A percentile compares a stretch with the other conserved stretches of the same genome.
Evolutionary conservation across 92 coral and sea anemone genomes (phyloP).

Genomic region (Zoanthus gigantus): DNA sequence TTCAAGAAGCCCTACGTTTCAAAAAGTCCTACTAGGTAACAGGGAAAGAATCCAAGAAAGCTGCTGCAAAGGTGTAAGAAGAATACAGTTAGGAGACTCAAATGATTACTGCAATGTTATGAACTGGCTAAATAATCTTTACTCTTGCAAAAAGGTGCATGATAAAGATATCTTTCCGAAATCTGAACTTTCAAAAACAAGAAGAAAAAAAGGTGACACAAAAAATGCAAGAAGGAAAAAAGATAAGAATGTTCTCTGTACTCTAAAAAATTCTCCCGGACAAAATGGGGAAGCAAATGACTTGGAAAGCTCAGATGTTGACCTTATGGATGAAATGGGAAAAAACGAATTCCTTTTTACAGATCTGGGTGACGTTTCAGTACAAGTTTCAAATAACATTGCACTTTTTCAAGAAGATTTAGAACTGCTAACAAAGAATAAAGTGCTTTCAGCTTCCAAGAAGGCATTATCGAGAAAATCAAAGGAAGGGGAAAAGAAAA

Average conservation of each 20-base stretch:
- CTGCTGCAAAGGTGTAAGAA: conserved; percentile 2
- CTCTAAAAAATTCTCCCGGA: background rate
- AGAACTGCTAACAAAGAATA: background rate
- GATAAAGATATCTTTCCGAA: conserved; percentile 53
- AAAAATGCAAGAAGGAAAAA: no score
- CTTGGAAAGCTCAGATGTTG: conserved; percentile 2
- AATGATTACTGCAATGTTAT: conserved; percentile 19
- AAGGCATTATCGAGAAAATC: conserved; percentile 8
- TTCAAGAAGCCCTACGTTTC: conserved; percentile 77
- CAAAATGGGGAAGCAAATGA: conserved; percentile 5
- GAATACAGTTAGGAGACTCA: conserved; percentile 47
- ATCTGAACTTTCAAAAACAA: conserved; percentile 24
- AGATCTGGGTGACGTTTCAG: conserved; percentile 20
- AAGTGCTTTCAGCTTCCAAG: background rate
- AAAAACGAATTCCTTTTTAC: conserved; percentile 17
- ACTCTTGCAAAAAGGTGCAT: conserved; percentile 38
- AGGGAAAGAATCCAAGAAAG: conserved; percentile 33
- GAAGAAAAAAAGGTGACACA: background rate
- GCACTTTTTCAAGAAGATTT: conserved; percentile 24
- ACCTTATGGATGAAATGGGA: background rate
- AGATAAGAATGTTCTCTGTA: background rate
- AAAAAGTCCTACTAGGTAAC: conserved; percentile 59
- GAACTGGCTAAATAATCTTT: conserved; percentile 57
- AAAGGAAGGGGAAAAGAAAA: background rate
- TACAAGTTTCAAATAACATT: background rate